phyloP scores from a whole-genome alignment of 2,888 invertebrate genomes.

The Lysandra coridon region DNA sequence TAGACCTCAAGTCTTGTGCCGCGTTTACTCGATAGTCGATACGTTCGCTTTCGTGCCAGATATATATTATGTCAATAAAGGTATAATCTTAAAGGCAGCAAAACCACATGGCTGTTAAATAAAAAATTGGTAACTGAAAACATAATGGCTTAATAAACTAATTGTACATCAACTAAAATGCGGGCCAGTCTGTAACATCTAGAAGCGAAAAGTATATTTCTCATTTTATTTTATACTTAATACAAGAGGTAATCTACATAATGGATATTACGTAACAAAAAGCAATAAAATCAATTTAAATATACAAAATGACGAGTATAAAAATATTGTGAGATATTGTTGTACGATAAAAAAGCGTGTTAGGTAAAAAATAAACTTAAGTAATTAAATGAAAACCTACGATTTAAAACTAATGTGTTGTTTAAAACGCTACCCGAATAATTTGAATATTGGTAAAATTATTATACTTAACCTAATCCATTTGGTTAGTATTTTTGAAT shows the following conservation, averaged over 20 bases:
- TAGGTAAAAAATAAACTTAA: background rate
- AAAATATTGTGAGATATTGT: background rate
- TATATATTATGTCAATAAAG: background rate
- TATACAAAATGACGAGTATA: background rate
- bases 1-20: conserved; percentile 41
- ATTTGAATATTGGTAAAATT: background rate
- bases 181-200: background rate
- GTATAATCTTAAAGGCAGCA: background rate
- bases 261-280: background rate
- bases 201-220: conserved; percentile 9
- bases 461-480: background rate
- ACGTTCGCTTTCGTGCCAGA: background rate
- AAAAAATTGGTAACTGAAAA: background rate
- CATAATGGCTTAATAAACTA: background rate
- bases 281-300: background rate
- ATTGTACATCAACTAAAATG: background rate
- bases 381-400: background rate
- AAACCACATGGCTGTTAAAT: background rate
- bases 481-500: conserved; percentile 43
- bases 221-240: conserved; percentile 8
- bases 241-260: background rate
- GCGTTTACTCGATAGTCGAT: conserved; percentile 8
- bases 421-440: background rate
- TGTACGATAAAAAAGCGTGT: background rate
- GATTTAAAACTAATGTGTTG: background rate